These are phyloP conservation scores for Mormyrus hasselquistii DNA, from an alignment of 2,797 vertebrate genomes.

Conservation along the genomic window DNA sequence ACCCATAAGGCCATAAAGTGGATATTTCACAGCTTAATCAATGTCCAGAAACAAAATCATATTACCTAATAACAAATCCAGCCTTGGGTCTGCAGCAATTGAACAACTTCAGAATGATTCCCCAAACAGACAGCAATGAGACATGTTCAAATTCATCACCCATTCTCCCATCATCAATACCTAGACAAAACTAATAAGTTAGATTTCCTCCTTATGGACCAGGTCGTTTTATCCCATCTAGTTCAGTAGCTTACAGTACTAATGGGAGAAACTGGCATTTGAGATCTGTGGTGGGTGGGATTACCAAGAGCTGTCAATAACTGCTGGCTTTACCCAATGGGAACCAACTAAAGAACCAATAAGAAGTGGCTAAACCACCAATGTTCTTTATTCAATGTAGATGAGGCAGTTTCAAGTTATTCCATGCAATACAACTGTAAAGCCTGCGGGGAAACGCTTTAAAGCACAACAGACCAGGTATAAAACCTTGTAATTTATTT, in stretches of 20 bases:
- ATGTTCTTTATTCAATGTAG: background rate
- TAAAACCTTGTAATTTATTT: background rate
- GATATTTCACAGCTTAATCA: background rate
- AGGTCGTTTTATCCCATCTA: background rate
- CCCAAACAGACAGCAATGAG: background rate
- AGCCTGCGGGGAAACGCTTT: background rate
- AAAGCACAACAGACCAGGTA: background rate
- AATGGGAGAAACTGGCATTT: background rate
- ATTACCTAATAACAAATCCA: background rate
- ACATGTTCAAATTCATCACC: background rate
- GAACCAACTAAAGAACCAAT: background rate
- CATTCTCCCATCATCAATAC: background rate
- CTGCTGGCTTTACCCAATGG: background rate
- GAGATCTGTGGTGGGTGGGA: background rate
- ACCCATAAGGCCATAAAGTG: background rate
- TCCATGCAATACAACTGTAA: background rate
- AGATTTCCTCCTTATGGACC: background rate
- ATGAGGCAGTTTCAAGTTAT: background rate
- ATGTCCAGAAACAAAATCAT: background rate
- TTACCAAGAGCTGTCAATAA: background rate
- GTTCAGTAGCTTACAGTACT: background rate
- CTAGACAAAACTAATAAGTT: background rate
- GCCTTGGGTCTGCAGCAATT: background rate
- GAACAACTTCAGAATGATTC: background rate
- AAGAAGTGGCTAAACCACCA: background rate